Evolutionary conservation across 2,888 invertebrate genomes (phyloP), one percentile per base, ranked within the genome.

Genomic region (Limnephilus auricula): DNA sequence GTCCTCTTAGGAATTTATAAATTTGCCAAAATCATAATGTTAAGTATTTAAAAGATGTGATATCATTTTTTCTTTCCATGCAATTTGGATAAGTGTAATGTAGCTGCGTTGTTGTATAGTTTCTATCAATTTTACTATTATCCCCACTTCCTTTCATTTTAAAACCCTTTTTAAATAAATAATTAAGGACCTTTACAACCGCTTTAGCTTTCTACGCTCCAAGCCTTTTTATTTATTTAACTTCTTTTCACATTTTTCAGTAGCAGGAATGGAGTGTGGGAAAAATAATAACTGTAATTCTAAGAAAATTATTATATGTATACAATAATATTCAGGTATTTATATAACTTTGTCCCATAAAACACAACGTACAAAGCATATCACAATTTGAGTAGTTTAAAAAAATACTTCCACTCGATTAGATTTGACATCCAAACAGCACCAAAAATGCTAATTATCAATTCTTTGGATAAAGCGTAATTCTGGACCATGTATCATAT

Each of bases 1-100:
- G 94, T 94, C 95, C 95, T 95, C 94, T 95, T 95, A 95, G 95
- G 95, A 95, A 95, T 95, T 95, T 94, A 94, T 78, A 88, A 89
- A 85, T 90, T 92, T 89, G 89, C 89, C 92, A 90, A 90, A 90
- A 84, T 90, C 85, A 93, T 93, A 93, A 94, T 94, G 93, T 95
- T 95, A 95, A 95, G 95, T 95, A 95, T 95, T 94, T 94, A 94
- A 93, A 94, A 93, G 94, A 94, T 93, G 92, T 94, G 94, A 92
- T 92, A 93, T 95, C 94, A 94, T 94, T 94, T 94, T 94, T 94
- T 95, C 93, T 94, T 94, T 90, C 50, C 89, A 89, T 89, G 89
- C 89, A 83, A 80, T 65, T 45, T 87, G 84, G 37, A 50, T 94
- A 94, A 94, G 94, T 95, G 95, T 95, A 65, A 94, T 95, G 95